Percentiles rank a stretch among this genome's conserved stretches.
Conservation (phyloP, 2,888 invertebrate genomes). For the Drosophila mimetica region DNA sequence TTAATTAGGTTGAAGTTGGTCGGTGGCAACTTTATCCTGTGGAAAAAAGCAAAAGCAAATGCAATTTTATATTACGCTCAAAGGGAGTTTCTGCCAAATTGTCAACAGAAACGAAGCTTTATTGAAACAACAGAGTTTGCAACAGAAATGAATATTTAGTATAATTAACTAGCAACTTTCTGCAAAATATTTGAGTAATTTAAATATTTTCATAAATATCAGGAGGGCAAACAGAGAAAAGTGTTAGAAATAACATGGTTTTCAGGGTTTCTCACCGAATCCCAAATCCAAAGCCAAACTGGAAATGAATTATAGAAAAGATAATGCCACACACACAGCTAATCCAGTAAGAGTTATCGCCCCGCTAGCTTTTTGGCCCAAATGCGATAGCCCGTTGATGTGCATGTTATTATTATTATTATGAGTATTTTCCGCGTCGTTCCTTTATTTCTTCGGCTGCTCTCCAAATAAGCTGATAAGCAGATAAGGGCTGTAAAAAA, state of each 20-base stretch:
- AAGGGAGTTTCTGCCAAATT: not conserved
- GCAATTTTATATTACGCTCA: not conserved
- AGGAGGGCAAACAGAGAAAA: not conserved
- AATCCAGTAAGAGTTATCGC: constrained; percentile 44
- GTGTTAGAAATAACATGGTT: not conserved
- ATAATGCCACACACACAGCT: constrained; percentile 20
- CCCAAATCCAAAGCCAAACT: not conserved
- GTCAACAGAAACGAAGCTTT: not conserved
- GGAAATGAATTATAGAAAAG: constrained; percentile 26
- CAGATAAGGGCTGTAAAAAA: constrained; percentile 58
- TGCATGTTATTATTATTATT: constrained; percentile 33
- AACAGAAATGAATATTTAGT: not conserved
- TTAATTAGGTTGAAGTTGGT: constrained; percentile 58
- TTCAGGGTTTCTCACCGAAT: not conserved
- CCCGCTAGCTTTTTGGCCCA: constrained; percentile 25
- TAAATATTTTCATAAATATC: not conserved
- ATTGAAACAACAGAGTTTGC: not conserved
- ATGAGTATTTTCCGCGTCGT: constrained; percentile 1
- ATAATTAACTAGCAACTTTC: not conserved
- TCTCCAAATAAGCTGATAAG: constrained; percentile 66
- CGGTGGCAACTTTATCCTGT: not conserved
- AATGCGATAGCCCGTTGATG: constrained; percentile 36
- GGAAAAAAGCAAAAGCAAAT: not conserved
- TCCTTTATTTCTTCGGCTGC: constrained; percentile 38
- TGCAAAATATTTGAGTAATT: not conserved